These are phyloP conservation scores for Cinclus cinclus DNA, from an alignment of 2,113 vertebrate species.

Conservation along the genomic window DNA sequence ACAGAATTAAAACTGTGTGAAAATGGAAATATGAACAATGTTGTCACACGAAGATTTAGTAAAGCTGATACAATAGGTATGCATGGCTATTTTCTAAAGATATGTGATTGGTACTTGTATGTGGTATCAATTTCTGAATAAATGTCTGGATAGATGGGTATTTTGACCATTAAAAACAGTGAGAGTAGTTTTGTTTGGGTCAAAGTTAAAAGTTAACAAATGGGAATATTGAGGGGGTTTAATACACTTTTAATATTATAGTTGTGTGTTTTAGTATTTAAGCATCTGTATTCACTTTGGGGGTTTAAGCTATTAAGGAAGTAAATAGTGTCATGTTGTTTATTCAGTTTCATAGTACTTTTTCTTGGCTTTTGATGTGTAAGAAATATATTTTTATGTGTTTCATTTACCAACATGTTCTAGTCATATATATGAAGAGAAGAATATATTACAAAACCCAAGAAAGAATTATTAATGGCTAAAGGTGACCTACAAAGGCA, in stretches of 20 bases:
- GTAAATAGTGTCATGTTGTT: not conserved
- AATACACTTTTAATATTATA: not conserved
- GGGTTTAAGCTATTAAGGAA: not conserved
- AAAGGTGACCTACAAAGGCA: not conserved
- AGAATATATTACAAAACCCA: not conserved
- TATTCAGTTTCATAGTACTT: not conserved
- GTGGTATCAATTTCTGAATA: not conserved
- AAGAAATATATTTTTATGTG: not conserved
- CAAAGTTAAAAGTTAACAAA: not conserved
- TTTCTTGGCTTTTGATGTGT: not conserved
- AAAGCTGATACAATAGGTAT: slow-evolving; percentile 99
- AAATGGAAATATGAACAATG: slow-evolving; percentile 94
- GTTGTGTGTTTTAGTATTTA: not conserved
- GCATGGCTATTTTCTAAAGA: not conserved
- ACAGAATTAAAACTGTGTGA: slow-evolving; percentile 97
- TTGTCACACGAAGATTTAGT: slow-evolving; percentile 95
- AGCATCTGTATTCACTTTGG: not conserved
- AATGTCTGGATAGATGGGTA: not conserved
- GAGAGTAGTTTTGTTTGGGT: not conserved
- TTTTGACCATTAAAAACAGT: not conserved
- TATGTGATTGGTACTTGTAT: not conserved
- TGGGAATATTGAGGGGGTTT: not conserved
- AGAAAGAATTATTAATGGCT: not conserved
- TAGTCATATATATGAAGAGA: not conserved
- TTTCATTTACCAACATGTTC: not conserved